Evolutionary conservation across 2,113 vertebrate species (phyloP).

Genomic region (Nicator chloris): DNA sequence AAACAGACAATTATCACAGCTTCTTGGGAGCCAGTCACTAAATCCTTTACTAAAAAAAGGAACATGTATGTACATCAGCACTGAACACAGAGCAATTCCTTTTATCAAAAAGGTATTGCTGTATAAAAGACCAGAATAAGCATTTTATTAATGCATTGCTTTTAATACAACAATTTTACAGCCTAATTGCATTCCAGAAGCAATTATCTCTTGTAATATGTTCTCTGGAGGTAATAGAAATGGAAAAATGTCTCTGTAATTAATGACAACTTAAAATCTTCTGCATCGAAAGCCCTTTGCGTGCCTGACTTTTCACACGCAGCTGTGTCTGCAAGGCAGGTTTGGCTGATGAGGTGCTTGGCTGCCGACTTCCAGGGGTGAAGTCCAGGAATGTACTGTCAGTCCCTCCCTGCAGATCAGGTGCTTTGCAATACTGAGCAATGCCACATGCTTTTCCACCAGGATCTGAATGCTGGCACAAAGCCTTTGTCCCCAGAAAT

Average conservation of each 20-base stretch:
- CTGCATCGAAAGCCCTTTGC: neutral
- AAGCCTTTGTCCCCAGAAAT: neutral
- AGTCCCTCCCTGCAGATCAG: neutral
- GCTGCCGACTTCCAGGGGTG: neutral
- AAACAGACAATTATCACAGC: neutral
- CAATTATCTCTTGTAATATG: neutral
- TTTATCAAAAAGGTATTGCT: neutral
- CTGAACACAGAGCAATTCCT: neutral
- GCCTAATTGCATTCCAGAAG: neutral
- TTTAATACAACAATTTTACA: neutral
- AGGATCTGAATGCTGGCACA: neutral
- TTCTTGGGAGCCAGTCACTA: neutral
- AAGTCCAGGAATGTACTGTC: neutral
- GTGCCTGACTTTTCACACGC: neutral
- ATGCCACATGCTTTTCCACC: neutral
- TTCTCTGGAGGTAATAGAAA: neutral
- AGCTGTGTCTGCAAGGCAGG: neutral
- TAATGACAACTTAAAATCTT: neutral
- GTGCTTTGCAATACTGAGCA: neutral
- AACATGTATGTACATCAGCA: neutral
- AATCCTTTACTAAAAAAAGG: neutral
- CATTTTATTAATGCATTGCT: neutral
- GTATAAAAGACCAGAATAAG: neutral
- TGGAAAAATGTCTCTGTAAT: neutral
- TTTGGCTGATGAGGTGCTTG: accelerated